Base-by-base conservation (phyloP, 1,140 invertebrate genomes). In the Papilio polyxenes region DNA sequence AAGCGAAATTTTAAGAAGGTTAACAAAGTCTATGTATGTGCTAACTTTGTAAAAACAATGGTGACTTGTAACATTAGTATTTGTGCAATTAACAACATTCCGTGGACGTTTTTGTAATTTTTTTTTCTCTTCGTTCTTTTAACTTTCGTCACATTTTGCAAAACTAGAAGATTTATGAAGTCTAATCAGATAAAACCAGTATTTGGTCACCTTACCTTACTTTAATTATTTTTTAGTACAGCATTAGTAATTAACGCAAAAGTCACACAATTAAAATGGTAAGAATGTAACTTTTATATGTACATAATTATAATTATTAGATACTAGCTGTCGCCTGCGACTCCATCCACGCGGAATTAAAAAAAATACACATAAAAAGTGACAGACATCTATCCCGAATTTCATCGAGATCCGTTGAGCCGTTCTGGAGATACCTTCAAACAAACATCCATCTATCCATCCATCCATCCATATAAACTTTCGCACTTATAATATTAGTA, bases 31-130 rank as follows among this genome's bases (percentile, higher is more conserved):
- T 80, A 87, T 90, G 88, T 80, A 87, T 90, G 88, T 89, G 87
- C 86, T 86, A 92, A 91, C 82, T 83, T 86, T 79, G 6, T 86
- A 85, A 88, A 87, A 87, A 93, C 92, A 93, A 93, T 92, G 85
- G 90, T 81, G 80, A 87, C 85, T 87, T 59, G 86, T 85, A 88
- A 85, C 81, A 75, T 81, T 79, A 83, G 82, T 79, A 82, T 75
- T 79, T 87, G 69, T 83, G 85, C 82, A 88, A 89, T 86, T 87
- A 82, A 83, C 81, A 62, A 77, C 75, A 82, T 81, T 20, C 75
- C 49, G 31, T 31, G 51, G 75, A 77, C 31, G 56, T 59, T 15
- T 79, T 62, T 79, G 31, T 79, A 62, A 77, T 62, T 62, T 79
- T 44, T 79, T 56, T 79, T 79, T 79, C 48, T 15, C 76, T 79